Base-by-base conservation (phyloP, 2,113 vertebrate genomes). In the Triplophysa dalaica region DNA sequence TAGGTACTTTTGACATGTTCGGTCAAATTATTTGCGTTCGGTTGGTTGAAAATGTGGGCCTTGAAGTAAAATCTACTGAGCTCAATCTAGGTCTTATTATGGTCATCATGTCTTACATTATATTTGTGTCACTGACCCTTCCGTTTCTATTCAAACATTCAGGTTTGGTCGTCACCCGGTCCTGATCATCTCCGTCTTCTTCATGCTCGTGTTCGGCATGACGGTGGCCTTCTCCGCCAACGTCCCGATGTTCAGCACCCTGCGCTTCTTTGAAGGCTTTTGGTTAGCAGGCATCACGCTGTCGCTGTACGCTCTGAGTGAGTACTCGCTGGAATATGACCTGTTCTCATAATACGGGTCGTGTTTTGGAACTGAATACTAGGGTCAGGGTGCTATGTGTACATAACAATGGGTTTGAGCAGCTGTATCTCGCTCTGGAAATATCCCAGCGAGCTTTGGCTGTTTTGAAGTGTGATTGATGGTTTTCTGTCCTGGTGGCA, bases 191-290 rank as follows among this genome's bases (percentile, higher is more conserved):
- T 98, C 95, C 0, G 93, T 98, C 81, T 87, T 96, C 82, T 94
- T 97, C 91, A 96, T 97, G 89, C 91, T 99, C 87, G 89, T 97
- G 86, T 99, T 98, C 83, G 97, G 97, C 80, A 89, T 98, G 87
- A 91, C 95, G 0, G 96, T 99, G 90, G 96, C 97, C 11, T 96
- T 99, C 81, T 99, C 97, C 0, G 92, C 96, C 89, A 96, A 98
- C 3, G 94, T 96, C 84, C 94, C 95, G n/a, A 98, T 99, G 97
- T 98, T 98, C 94, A 98, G 95, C 95, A 98, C 96, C 21, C 93
- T 99, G 90, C 95, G 97, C 81, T 98, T 99, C 93, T 98, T 99
- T 24, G 97, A 99, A 90, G 97, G 97, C 67, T 99, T 99, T 90
- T 98, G 96, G 88, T 92, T 98, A 88, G 96, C 97, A 66, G 97